Percentiles rank a stretch among this genome's conserved stretches.
These are phyloP conservation scores for Sprattus sprattus DNA, from an alignment of 2,113 vertebrate genomes.

Conservation along the genomic window DNA sequence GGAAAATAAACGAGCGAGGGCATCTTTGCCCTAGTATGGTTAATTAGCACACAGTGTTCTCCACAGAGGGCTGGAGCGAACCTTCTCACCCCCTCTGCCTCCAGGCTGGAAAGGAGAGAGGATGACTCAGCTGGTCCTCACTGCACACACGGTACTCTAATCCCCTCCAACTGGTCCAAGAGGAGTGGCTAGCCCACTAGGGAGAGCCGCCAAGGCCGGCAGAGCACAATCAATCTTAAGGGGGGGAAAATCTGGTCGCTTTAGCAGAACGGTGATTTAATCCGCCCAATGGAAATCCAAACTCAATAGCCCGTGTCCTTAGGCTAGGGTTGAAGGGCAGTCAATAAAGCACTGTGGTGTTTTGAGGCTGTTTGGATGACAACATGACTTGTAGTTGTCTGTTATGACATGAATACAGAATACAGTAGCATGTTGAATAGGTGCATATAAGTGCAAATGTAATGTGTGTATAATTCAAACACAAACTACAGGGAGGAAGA, in stretches of 20 bases:
- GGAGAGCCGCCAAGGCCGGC: constrained; percentile 12
- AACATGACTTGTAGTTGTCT: not conserved
- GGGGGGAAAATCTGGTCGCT: not conserved
- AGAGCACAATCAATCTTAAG: not conserved
- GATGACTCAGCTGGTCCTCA: constrained; percentile 42
- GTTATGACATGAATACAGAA: not conserved
- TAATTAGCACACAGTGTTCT: not conserved
- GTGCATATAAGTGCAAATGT: not conserved
- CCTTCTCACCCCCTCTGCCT: not conserved
- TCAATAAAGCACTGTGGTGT: not conserved
- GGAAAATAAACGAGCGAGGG: too few species aligned
- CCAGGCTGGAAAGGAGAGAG: constrained; percentile 16
- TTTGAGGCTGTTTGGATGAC: not conserved
- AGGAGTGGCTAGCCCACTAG: constrained; percentile 8
- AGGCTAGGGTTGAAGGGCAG: not conserved
- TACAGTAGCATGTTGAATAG: not conserved
- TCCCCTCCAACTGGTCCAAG: constrained; percentile 27
- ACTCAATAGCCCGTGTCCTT: not conserved
- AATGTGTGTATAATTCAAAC: not conserved
- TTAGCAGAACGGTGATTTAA: not conserved
- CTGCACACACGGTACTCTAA: constrained; percentile 13
- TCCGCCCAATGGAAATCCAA: not conserved
- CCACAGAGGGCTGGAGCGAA: not conserved
- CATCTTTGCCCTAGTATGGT: not conserved
- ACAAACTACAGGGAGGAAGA: not conserved